Percentiles rank a stretch among this genome's conserved stretches.
These are phyloP conservation scores for Eubasilissa splendida DNA, from an alignment of 2,888 invertebrate genomes.

Conservation along the genomic window DNA sequence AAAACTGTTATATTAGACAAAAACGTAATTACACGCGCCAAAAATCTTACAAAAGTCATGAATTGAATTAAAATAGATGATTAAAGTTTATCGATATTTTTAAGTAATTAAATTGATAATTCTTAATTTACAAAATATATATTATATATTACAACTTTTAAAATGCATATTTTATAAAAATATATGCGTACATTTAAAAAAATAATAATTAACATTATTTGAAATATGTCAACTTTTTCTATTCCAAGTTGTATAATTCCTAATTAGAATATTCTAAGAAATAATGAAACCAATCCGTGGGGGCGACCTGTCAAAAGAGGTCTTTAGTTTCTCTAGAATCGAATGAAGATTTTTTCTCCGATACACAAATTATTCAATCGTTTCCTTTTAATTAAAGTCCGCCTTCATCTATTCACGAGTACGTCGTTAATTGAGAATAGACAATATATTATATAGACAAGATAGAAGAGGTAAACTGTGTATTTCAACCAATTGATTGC, in stretches of 20 bases:
- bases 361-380: constrained; percentile 17
- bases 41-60: too few species aligned
- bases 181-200: too few species aligned
- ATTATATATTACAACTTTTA: too few species aligned
- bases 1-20: too few species aligned
- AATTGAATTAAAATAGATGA: too few species aligned
- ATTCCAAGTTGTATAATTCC: not conserved
- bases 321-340: constrained; percentile 1
- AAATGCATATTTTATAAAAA: too few species aligned
- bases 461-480: constrained; percentile 22
- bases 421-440: constrained; percentile 13
- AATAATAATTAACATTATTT: too few species aligned
- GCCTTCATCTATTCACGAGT: not conserved
- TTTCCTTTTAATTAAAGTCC: constrained; percentile 32
- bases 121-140: too few species aligned
- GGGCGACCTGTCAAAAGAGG: not conserved
- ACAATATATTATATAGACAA: not conserved
- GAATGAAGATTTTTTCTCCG: constrained; percentile 7
- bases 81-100: too few species aligned
- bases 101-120: too few species aligned
- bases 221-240: too few species aligned
- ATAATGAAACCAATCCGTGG: not conserved
- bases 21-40: too few species aligned
- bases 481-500: constrained; percentile 15
- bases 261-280: not conserved